phyloP scores from a whole-genome alignment of 2,797 vertebrate species.

The Pangasius mekongensis region DNA sequence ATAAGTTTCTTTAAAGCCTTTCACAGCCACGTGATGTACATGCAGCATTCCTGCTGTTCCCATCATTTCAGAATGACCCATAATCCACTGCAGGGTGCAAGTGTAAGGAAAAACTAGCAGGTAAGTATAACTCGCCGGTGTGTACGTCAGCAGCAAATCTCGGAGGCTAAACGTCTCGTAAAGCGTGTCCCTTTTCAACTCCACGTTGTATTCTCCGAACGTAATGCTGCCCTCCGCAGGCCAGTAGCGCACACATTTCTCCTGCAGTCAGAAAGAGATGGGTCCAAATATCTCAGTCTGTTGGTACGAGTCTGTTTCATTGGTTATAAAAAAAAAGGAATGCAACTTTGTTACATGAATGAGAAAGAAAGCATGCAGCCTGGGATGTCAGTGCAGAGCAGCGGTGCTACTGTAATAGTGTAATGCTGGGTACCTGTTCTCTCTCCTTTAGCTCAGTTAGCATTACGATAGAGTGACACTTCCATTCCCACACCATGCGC shows the following conservation, averaged over 20 bases:
- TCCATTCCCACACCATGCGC: conserved; percentile 99
- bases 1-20: neutral
- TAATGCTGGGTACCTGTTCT: conserved; percentile 84
- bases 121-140: conserved; percentile 74
- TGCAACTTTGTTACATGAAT: neutral
- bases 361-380: neutral
- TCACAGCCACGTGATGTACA: neutral
- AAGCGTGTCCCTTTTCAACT: conserved; percentile 85
- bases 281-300: neutral
- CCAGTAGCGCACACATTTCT: conserved; percentile 97
- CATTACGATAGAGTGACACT: conserved; percentile 96
- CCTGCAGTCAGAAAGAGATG: conserved; percentile 69
- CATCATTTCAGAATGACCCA: neutral
- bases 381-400: neutral
- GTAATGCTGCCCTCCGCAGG: conserved; percentile 87
- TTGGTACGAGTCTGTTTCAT: neutral
- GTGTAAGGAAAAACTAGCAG: neutral
- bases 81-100: neutral
- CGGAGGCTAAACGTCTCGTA: conserved; percentile 89
- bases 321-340: neutral
- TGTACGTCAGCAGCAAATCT: conserved; percentile 89
- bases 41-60: neutral
- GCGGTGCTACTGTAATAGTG: neutral
- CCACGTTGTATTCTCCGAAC: conserved; percentile 87
- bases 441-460: conserved; percentile 95